phyloP scores from a whole-genome alignment of 2,888 invertebrate genomes.

The Hypomecis atomaria region DNA sequence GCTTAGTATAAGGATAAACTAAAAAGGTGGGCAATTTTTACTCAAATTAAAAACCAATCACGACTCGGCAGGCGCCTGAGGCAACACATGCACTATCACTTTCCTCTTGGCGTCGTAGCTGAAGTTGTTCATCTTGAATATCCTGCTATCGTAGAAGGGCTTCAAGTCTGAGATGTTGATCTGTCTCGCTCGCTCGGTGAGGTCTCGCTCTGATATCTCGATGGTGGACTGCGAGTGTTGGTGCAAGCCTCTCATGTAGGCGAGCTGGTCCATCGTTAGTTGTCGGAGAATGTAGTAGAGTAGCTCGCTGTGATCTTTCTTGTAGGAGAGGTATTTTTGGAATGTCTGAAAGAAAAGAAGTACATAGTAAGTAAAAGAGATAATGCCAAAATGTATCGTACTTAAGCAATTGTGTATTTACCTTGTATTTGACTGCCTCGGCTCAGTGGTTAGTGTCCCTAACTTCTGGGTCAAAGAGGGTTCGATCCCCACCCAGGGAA shows the following conservation, averaged over 20 bases:
- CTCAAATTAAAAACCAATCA: constrained; percentile 36
- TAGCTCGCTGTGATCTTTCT: constrained; percentile 98
- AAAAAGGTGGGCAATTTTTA: neutral
- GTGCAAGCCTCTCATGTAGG: constrained; percentile 90
- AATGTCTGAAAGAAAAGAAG: constrained; percentile 91
- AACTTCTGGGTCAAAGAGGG: no score
- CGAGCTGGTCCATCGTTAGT: constrained; percentile 94
- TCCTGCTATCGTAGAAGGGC: constrained; percentile 95
- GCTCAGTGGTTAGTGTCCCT: no score
- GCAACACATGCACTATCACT: constrained; percentile 92
- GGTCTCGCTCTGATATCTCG: constrained; percentile 90
- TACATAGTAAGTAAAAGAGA: no score
- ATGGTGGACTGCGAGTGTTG: constrained; percentile 88
- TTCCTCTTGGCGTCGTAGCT: constrained; percentile 93
- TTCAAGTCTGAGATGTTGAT: constrained; percentile 95
- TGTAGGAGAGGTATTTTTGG: constrained; percentile 96
- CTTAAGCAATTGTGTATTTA: no score
- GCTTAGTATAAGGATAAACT: no score
- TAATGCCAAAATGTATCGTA: no score
- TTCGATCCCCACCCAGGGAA: no score
- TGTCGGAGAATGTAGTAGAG: constrained; percentile 97
- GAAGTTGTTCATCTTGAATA: constrained; percentile 96
- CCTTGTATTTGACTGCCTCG: no score
- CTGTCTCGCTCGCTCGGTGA: constrained; percentile 91
- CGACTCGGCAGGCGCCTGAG: constrained; percentile 78